Evolutionary conservation across 2,888 invertebrate species (phyloP), one percentile per base, ranked within the genome.

Genomic region (Lasioglossum morio): DNA sequence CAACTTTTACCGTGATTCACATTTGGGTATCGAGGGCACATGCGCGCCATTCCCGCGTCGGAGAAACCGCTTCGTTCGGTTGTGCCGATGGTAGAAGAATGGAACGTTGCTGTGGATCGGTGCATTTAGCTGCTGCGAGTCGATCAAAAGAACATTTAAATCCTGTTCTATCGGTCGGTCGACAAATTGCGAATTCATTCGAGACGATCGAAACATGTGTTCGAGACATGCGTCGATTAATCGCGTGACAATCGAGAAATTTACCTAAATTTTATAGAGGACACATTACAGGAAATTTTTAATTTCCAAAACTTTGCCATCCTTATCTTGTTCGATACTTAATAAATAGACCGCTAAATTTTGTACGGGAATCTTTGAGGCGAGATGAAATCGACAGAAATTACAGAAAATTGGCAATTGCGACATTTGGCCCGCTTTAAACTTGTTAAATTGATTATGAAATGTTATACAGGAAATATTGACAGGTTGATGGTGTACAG

Each of bases 1-100:
- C 92, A 90, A 93, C 93, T 93, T 94, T 93, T 94, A 94, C 92
- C 86, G 88, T 88, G 89, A 88, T 72, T 72, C 72, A 46, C 46
- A 72, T 72, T 72, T 72, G 72, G 94, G 86, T 92, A 94, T 94
- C 92, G 94, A 84, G 93, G 93, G 89, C 93, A 93, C 84, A 83
- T 88, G 89, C 86, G 87, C 82, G 87, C 88, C 88, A 77, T 87
- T 90, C 87, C 43, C 69, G 46, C 48, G 48, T 10, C 34, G 66
- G 66, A 46, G 27, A 73, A 63, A 63, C 63, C 43, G 37, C 53
- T 57, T 40, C 16, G 46, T 74, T 69, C 23, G 43, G 30, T 48
- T 43, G 27, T 46, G 46, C 0, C 37, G 48, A 30, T 46, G 66
- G 66, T 19, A 69, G 66, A n/a, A 30, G 63, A 48, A 30, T 23